Evolutionary conservation across 2,113 vertebrate genomes (phyloP).

Genomic region (Chloebia gouldiae): DNA sequence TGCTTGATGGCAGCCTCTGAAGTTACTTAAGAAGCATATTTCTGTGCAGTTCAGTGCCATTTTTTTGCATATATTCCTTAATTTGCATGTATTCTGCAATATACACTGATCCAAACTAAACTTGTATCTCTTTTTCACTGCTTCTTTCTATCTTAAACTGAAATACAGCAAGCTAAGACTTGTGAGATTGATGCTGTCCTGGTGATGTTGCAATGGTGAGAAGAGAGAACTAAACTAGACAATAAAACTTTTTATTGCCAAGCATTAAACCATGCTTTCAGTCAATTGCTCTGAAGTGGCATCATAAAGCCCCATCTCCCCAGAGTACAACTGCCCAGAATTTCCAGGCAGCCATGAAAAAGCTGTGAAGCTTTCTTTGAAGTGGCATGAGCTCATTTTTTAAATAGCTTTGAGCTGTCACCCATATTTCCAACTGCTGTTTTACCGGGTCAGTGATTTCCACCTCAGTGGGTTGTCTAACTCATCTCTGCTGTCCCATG

Average conservation of each 20-base stretch:
- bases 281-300: neutral
- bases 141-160: neutral
- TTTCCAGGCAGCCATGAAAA: slow-evolving; percentile 13
- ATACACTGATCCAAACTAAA: neutral
- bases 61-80: neutral
- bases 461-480: neutral
- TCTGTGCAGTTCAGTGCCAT: neutral
- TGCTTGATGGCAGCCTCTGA: neutral
- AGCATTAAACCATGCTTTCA: neutral
- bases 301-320: neutral
- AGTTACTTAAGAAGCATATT: neutral
- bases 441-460: neutral
- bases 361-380: neutral
- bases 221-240: neutral
- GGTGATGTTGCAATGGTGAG: neutral
- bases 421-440: neutral
- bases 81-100: neutral
- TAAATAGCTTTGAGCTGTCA: neutral
- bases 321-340: neutral
- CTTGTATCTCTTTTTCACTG: neutral
- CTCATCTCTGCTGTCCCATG: neutral
- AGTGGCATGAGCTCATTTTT: neutral
- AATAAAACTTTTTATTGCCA: neutral
- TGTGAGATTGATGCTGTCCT: neutral
- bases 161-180: neutral